Evolutionary conservation across 2,113 vertebrate species (phyloP).

Genomic region (Sinosuthora webbiana): DNA sequence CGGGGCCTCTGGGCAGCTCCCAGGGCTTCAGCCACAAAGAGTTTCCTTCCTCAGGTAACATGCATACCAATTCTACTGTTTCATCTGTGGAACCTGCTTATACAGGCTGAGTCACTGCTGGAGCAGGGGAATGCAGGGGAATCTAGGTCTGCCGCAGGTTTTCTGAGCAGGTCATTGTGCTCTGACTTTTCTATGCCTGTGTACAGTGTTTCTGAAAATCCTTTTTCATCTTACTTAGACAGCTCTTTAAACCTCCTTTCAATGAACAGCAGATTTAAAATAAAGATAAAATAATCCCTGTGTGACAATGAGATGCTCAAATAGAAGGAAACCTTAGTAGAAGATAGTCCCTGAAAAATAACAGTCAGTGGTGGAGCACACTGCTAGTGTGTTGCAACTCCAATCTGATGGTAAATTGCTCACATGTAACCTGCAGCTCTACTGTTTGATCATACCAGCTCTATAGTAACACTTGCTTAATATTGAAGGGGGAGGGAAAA

Average conservation of each 20-base stretch:
- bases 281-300: not conserved
- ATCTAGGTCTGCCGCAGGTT: not conserved
- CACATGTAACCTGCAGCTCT: not conserved
- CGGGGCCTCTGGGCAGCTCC: not conserved
- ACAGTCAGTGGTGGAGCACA: not conserved
- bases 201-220: not conserved
- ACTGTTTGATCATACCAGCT: not conserved
- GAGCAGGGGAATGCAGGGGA: rapidly evolving
- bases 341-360: not conserved
- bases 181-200: not conserved
- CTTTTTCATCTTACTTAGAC: not conserved
- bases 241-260: not conserved
- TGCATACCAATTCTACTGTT: not conserved
- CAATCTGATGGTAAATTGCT: not conserved
- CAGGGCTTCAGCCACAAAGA: not conserved
- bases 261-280: not conserved
- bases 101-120: not conserved
- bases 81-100: not conserved
- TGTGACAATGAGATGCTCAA: not conserved
- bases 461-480: not conserved
- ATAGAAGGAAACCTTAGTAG: not conserved
- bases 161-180: not conserved
- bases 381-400: not conserved
- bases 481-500: not conserved
- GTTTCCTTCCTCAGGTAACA: not conserved